Evolutionary conservation across 1,140 invertebrate species (phyloP), one percentile per base, ranked within the genome.

Genomic region (Pygmarrhopalites habei): DNA sequence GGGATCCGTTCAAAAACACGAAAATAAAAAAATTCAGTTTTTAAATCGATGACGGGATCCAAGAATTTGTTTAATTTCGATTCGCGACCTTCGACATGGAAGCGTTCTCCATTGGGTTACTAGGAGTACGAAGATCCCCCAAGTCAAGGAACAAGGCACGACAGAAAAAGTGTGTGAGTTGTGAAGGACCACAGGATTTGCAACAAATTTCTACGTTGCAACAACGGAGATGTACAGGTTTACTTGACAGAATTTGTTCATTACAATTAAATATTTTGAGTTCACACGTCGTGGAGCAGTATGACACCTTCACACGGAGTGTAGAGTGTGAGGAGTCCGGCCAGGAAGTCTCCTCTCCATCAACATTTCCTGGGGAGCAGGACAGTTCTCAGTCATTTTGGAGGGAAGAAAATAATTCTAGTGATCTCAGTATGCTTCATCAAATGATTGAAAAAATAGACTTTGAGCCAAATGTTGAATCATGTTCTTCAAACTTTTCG

Each of bases 41-140:
- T n/a, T n/a, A n/a, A n/a, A n/a, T n/a, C n/a, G n/a, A n/a, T n/a
- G n/a, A n/a, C n/a, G n/a, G n/a, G n/a, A n/a, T n/a, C n/a, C n/a
- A n/a, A n/a, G n/a, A n/a, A n/a, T n/a, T n/a, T n/a, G n/a, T n/a
- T n/a, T n/a, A n/a, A n/a, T n/a, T n/a, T n/a, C n/a, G n/a, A n/a
- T n/a, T n/a, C n/a, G n/a, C n/a, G n/a, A n/a, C n/a, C n/a, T 39
- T 39, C 53, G 53, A 26, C 53, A 56, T 56, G 53, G 53, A 56
- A 56, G 53, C 53, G 14, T 39, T 39, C 39, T 56, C 53, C 53
- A 56, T 56, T 26, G 53, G 53, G 19, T 14, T 39, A 56, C 10
- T 4, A 32, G 4, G n/a, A 56, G 4, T 2, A 41, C 32, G 53
- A 56, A 41, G 35, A 41, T 39, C 53, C 23, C 44, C n/a, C 7